Conservation (phyloP, 2,888 invertebrate species). For the Terebella lapidaria region DNA sequence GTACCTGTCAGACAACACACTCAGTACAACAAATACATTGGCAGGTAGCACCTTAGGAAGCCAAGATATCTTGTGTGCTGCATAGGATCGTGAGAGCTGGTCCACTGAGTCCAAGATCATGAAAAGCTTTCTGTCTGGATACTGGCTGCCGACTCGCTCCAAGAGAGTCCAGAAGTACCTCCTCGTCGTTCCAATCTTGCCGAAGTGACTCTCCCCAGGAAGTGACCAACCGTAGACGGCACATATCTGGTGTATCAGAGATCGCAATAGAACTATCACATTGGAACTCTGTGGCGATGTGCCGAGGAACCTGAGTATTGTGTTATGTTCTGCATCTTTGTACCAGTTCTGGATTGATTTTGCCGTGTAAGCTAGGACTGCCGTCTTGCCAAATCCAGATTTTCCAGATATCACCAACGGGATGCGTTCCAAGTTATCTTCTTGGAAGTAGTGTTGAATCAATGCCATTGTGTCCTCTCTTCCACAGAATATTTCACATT, state of each 20-base stretch:
- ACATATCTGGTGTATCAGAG: constrained; percentile 27
- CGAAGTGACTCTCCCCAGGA: constrained; percentile 6
- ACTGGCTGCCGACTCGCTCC: neutral
- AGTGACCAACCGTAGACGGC: neutral
- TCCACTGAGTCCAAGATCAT: constrained; percentile 27
- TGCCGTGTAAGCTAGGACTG: constrained; percentile 20
- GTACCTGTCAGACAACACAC: constrained; percentile 16
- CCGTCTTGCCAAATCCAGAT: constrained; percentile 27
- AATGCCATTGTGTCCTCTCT: constrained; percentile 14
- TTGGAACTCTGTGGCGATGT: constrained; percentile 32
- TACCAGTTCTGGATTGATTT: constrained; percentile 13
- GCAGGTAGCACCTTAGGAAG: constrained; percentile 19
- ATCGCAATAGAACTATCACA: constrained; percentile 24
- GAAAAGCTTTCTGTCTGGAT: constrained; percentile 9
- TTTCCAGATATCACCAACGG: constrained; percentile 22
- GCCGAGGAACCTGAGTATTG: constrained; percentile 30
- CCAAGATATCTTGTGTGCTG: constrained; percentile 22
- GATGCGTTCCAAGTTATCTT: neutral
- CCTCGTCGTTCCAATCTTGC: constrained; percentile 13
- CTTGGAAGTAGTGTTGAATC: constrained; percentile 10
- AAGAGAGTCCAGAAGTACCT: constrained; percentile 10
- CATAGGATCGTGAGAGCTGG: constrained; percentile 18
- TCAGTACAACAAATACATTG: constrained; percentile 21
- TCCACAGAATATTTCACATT: constrained; percentile 25
- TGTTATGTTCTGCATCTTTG: neutral